Base-by-base conservation (phyloP, 2,113 vertebrate species). In the Condylura cristata region DNA sequence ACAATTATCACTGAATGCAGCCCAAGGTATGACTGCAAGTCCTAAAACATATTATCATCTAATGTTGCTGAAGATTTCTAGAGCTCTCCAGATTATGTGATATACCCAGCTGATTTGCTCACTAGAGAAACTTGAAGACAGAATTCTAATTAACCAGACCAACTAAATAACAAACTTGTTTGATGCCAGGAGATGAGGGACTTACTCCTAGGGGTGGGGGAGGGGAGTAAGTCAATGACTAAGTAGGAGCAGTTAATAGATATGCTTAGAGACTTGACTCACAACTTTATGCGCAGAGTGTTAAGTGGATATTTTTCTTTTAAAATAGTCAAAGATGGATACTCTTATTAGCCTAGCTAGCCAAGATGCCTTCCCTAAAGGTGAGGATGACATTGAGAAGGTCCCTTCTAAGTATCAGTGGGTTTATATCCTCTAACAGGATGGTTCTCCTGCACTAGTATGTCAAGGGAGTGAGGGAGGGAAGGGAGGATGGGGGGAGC, bases 111-210 rank as follows among this genome's bases (percentile, higher is more conserved):
- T 84, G 20, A 83, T 65, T 63, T 32, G 16, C 3, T 91, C 75
- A 84, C 71, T 84, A 53, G 56, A 37, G 82, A 93, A 89, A 80
- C 5, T 26, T 44, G 41, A 89, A 81, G 61, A 79, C 46, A 89
- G n/a, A 63, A 61, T 79, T 83, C n/a, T 34, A 79, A 17, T 28
- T 32, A 80, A 83, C 13, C 53, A 89, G 28, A 65, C 51, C 37
- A 63, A 56, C 16, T 80, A 16, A 30, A 11, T 18, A 88, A 74
- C 58, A 83, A 89, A 51, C 5, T 11, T 39, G 37, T 82, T 10
- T 34, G 6, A 86, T 61, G 20, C 74, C 34, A 58, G 22, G 41
- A 78, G 46, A 79, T 4, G n/a, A 48, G 30, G 26, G n/a, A 84
- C 34, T 91, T 91, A 34, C 8, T 85, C 53, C 63, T 22, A 5